Percentiles rank a stretch among this genome's conserved stretches.
Evolutionary conservation across 2,113 vertebrate genomes (phyloP).

Genomic region (Bos javanicus): DNA sequence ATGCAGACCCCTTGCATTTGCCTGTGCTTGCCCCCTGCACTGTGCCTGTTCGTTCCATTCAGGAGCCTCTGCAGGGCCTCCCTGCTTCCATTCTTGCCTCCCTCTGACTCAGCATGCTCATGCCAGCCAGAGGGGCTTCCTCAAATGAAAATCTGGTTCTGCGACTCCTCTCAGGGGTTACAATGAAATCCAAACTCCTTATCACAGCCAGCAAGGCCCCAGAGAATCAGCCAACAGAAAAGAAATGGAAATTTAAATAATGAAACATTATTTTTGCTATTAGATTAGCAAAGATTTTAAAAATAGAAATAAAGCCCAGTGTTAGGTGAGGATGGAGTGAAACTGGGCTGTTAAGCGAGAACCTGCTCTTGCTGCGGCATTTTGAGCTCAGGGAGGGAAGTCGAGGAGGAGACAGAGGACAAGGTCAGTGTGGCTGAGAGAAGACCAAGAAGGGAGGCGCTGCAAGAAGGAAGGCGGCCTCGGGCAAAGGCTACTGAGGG

Average conservation of each 20-base stretch:
- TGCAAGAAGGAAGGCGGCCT: not conserved
- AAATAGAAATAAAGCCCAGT: not conserved
- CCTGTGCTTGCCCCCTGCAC: not conserved
- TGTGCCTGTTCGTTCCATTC: accelerated
- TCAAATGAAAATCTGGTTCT: no score
- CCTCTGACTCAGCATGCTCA: not conserved
- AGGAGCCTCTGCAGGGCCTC: not conserved
- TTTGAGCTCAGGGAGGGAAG: not conserved
- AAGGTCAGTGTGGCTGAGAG: not conserved
- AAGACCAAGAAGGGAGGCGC: not conserved
- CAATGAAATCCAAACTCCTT: not conserved
- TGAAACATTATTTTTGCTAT: not conserved
- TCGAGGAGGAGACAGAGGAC: not conserved
- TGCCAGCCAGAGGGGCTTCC: no score
- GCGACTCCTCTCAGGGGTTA: not conserved
- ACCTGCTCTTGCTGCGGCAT: not conserved
- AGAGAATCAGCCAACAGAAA: not conserved
- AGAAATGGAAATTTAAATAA: not conserved
- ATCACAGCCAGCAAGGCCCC: not conserved
- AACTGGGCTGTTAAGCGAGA: not conserved
- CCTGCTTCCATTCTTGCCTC: not conserved
- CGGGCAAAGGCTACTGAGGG: not conserved
- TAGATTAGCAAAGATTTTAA: not conserved
- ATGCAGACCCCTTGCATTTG: not conserved
- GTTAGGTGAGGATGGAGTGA: not conserved